Base-by-base conservation (phyloP, 2,113 vertebrate species). In the Galbula dea region DNA sequence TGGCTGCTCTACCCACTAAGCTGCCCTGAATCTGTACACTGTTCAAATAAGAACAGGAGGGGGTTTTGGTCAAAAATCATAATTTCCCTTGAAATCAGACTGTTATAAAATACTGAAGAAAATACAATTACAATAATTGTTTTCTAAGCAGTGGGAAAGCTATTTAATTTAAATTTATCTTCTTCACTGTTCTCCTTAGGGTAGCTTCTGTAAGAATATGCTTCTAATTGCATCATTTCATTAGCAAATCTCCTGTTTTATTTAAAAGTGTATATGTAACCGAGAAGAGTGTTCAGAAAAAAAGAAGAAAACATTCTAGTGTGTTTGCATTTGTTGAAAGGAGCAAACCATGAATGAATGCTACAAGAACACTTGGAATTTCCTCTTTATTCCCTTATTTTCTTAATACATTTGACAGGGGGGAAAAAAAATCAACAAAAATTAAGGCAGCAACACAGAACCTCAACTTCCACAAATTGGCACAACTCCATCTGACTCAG, bases 251-350 rank as follows among this genome's bases (percentile, higher is more conserved):
- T 80, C 58, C 71, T 54, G 36, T 54, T 95, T 91, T 92, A 78
- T 88, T 94, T 51, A 37, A 85, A 93, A 92, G 34, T 41, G 12
- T 54, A 5, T 48, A 20, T 45, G 32, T 52, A 87, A 88, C 82
- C 4, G 3, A 68, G 29, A 90, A 23, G 12, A 74, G 12, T 11
- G 11, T 65, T 89, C 12, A 29, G 51, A 7, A 17, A 23, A 65
- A 74, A 79, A 78, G 29, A n/a, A 54, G 26, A 30, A 34, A 29
- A 22, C 11, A 63, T 76, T 55, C 48, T 59, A 6, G 8, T 77
- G 27, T 21, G 52, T 91, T 88, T 84, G 63, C 63, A 45, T 91
- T 85, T 77, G n/a, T 73, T 55, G 39, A 94, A 94, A 91, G 34
- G 51, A 49, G 76, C 41, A 90, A 82, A 83, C n/a, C 24, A 66